Evolutionary conservation across 1,140 invertebrate species (phyloP).

Genomic region (Saccostrea echinata): DNA sequence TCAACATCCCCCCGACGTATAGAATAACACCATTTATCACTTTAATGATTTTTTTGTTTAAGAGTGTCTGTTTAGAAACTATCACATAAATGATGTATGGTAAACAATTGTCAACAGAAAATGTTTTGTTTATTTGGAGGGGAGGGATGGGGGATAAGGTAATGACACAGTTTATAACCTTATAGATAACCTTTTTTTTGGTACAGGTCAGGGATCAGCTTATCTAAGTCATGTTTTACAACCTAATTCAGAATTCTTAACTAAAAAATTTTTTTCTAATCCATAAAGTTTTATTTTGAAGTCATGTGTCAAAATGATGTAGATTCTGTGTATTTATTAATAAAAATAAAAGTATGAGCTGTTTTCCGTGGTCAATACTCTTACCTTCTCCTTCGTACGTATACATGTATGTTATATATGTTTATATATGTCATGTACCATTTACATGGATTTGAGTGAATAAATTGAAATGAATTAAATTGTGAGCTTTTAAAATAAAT

Average conservation of each 20-base stretch:
- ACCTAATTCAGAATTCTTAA: conserved; percentile 5
- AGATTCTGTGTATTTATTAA: conserved; percentile 19
- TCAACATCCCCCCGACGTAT: background rate
- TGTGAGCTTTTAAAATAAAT: background rate
- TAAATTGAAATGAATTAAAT: background rate
- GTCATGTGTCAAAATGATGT: conserved; percentile 12
- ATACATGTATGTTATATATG: conserved; percentile 7
- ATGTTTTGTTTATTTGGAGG: background rate
- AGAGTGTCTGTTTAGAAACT: background rate
- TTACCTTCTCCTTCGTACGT: background rate
- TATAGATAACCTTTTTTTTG: conserved; percentile 22
- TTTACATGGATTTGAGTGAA: conserved; percentile 23
- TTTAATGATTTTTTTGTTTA: background rate
- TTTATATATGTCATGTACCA: conserved; percentile 15
- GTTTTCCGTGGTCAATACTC: background rate
- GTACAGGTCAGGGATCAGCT: conserved; percentile 3
- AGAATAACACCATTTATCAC: background rate
- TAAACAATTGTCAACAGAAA: conserved; percentile 7
- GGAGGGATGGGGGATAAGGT: background rate
- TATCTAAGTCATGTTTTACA: conserved; percentile 19
- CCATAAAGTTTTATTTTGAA: conserved; percentile 23
- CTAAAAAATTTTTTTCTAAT: background rate
- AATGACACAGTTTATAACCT: background rate
- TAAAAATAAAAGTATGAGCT: background rate
- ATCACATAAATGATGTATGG: background rate